Base-by-base conservation (phyloP, 2,113 vertebrate species). In the Ochotona curzoniae region DNA sequence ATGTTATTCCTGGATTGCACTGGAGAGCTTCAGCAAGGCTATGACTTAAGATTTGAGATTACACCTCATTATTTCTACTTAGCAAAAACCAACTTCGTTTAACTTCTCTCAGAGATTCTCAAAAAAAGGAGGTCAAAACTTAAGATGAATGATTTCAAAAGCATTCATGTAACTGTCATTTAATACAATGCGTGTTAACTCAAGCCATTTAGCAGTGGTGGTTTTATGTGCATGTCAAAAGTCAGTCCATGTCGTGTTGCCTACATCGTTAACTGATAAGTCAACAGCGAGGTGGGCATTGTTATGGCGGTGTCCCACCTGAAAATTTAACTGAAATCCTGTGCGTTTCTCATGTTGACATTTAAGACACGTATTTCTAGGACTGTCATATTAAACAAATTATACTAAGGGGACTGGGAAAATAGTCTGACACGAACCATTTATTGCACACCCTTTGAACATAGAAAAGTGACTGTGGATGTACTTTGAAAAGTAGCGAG, bases 61-160 rank as follows among this genome's bases (percentile, higher is more conserved):
- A 63, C 5, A 74, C 7, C 30, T 91, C 38, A 5, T 51, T 89
- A 89, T 28, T 73, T 20, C 11, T 79, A 57, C 49, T 71, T 69
- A 76, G 85, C 15, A 38, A 60, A 57, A 94, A 83, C 47, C 30
- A 44, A 3, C 30, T 25, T 1, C 6, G 12, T 90, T 76, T 73
- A 66, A 84, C n/a, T 87, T 35, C 25, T 54, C 35, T 7, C 21
- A 80, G 26, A 38, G 26, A 67, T 25, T 92, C 28, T 87, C n/a
- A 54, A 35, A 61, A 87, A 64, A 78, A n/a, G 38, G 69, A 69
- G 26, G 66, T 87, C 71, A 95, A 92, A 87, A 89, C 3, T 81
- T 35, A 64, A 44, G 49, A n/a, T 23, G 88, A 79, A 54, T n/a
- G 86, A 6, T 74, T 25, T 80, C 75, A 89, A 66, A 87, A 91